Evolutionary conservation across 1,140 invertebrate genomes (phyloP), one percentile per base, ranked within the genome.

Genomic region (Telenomus remus): DNA sequence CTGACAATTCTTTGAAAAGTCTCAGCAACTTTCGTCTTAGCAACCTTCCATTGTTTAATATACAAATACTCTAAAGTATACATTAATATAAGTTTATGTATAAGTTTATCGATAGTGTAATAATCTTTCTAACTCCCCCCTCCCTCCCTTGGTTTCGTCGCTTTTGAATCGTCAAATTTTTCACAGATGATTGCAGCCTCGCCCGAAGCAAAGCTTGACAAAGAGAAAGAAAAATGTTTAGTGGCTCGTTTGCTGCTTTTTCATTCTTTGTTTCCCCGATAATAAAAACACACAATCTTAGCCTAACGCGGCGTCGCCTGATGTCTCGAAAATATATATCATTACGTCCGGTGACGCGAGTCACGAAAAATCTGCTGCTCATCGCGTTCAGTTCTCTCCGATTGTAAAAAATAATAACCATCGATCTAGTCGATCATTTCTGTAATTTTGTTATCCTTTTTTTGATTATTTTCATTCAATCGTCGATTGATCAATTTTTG

Each of bases 41-140:
- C 56, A 60, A 61, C 19, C 57, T 65, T 63, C 42, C 44, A 68
- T 44, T 46, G 50, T 76, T 70, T 64, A 76, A 70, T 76, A 70
- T 76, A 76, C 73, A 76, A 76, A 70, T 76, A 76, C n/a, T 70
- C 73, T 76, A 66, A 76, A 71, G 73, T 70, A 71, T 76, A 71
- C 66, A 76, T 70, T 76, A 76, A 71, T 76, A 76, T 70, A 76
- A 70, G 73, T 76, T 70, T 76, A 76, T 76, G 60, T 74, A 73
- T 73, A 73, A 73, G 70, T 73, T 73, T 73, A 73, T 54, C 72
- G 39, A 63, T 75, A 75, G 34, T 66, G 16, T 27, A 44, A 66
- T 76, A 76, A 70, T 70, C 73, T 65, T 57, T 60, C 50, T 69
- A 70, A 46, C 54, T 69, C 16, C 37, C 43, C 57, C n/a, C n/a